Percentiles rank a stretch among this genome's conserved stretches.
These are phyloP conservation scores for Epinephelus lanceolatus DNA, from an alignment of 2,113 vertebrate species.

Conservation along the genomic window DNA sequence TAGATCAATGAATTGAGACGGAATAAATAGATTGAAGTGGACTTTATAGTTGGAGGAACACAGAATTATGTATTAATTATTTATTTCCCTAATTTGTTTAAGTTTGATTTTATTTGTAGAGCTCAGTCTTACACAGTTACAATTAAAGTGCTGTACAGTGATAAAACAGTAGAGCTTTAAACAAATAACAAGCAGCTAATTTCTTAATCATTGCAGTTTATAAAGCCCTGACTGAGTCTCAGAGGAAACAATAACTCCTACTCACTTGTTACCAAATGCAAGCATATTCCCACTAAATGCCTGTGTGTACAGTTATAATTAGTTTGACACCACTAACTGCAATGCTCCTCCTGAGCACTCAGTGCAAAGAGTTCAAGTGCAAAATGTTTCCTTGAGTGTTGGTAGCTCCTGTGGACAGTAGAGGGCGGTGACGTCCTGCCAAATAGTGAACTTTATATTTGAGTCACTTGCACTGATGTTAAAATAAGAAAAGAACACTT, in stretches of 20 bases:
- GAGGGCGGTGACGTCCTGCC: constrained; percentile 19
- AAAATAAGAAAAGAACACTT: not conserved
- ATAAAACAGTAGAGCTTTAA: not conserved
- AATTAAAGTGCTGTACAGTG: not conserved
- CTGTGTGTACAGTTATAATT: not conserved
- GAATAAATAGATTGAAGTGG: not conserved
- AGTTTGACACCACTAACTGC: not conserved
- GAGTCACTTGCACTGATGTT: not conserved
- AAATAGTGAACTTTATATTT: not conserved
- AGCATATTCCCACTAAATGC: not conserved
- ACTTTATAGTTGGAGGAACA: not conserved
- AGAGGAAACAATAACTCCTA: not conserved
- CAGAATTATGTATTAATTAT: not conserved
- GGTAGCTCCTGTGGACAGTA: constrained; percentile 9
- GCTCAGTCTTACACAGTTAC: not conserved
- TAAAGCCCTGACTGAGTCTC: not conserved
- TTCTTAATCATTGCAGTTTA: not conserved
- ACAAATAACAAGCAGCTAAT: not conserved
- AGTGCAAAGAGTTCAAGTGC: not conserved
- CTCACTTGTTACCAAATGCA: not conserved
- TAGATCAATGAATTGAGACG: not conserved
- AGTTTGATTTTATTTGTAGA: not conserved
- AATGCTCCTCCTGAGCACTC: not conserved
- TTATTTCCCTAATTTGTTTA: not conserved
- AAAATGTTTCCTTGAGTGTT: not conserved